Conservation (phyloP, 1,140 invertebrate species). For the Heliothis subflexa region DNA sequence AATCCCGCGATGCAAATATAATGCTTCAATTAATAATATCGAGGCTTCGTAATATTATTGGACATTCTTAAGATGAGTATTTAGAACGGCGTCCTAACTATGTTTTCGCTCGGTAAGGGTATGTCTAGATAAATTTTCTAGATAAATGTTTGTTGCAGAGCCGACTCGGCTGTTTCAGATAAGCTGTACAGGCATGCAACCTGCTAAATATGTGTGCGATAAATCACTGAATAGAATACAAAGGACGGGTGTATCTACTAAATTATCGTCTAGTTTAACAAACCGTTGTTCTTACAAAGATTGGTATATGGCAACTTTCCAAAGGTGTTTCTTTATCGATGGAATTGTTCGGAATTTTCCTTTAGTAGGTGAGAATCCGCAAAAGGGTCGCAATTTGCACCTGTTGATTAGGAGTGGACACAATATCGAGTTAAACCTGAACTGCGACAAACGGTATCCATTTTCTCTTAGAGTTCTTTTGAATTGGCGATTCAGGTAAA, state of each 20-base stretch:
- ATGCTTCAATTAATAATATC: conserved; percentile 20
- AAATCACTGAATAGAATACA: conserved; percentile 60
- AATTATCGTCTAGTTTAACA: conserved; percentile 45
- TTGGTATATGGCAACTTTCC: conserved; percentile 38
- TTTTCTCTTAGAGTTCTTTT: conserved; percentile 14
- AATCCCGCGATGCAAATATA: background rate
- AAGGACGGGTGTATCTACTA: conserved; percentile 45
- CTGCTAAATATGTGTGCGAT: conserved; percentile 62
- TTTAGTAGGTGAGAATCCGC: conserved; percentile 14
- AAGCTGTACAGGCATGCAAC: conserved; percentile 59
- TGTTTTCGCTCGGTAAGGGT: conserved; percentile 49
- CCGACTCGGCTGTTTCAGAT: conserved; percentile 55
- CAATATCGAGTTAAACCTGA: conserved; percentile 3
- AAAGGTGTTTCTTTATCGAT: conserved; percentile 33
- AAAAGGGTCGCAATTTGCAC: conserved; percentile 35
- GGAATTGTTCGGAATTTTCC: conserved; percentile 16
- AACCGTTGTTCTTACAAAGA: conserved; percentile 21
- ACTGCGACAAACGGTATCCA: background rate
- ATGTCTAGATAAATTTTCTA: conserved; percentile 63
- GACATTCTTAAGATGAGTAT: conserved; percentile 43
- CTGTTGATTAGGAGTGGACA: conserved; percentile 29
- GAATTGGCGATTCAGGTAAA: background rate
- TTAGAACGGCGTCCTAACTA: conserved; percentile 55
- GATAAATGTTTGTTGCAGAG: conserved; percentile 58
- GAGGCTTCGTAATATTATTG: conserved; percentile 34